Conservation (phyloP, 2,113 vertebrate genomes). For the Tor tambroides region DNA sequence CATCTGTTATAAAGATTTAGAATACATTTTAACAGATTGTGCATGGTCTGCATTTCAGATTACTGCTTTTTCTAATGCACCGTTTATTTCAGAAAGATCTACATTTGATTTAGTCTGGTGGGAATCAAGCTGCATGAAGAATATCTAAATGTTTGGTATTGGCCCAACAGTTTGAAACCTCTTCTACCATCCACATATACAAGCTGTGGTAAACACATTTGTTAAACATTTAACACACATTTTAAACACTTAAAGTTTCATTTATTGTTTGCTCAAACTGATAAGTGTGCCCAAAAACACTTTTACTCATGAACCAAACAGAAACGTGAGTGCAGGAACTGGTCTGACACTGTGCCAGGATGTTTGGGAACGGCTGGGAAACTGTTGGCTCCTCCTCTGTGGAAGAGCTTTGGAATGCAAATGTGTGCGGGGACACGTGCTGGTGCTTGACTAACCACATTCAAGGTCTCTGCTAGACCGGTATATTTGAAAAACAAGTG, state of each 20-base stretch:
- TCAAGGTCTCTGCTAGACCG: conserved; percentile 47
- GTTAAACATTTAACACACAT: too few relatives aligned
- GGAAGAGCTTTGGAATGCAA: conserved; percentile 16
- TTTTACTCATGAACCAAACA: background rate
- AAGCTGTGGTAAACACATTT: background rate
- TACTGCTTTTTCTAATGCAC: background rate
- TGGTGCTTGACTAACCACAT: conserved; percentile 46
- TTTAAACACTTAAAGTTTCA: background rate
- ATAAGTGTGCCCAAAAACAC: background rate
- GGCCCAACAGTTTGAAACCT: background rate
- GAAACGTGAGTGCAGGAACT: background rate
- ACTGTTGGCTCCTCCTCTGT: background rate
- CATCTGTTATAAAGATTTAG: background rate
- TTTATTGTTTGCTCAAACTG: background rate
- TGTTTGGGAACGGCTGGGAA: background rate
- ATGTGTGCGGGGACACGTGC: conserved; percentile 52
- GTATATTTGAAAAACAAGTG: conserved; percentile 69
- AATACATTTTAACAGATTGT: background rate
- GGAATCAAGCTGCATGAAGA: background rate
- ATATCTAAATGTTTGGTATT: background rate
- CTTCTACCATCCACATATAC: background rate
- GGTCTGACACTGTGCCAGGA: background rate
- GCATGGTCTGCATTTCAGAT: background rate
- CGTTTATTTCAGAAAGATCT: background rate
- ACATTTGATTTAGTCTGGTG: background rate